Evolutionary conservation across 1,140 invertebrate species (phyloP), one percentile per base, ranked within the genome.

Genomic region (Cydia splendana): DNA sequence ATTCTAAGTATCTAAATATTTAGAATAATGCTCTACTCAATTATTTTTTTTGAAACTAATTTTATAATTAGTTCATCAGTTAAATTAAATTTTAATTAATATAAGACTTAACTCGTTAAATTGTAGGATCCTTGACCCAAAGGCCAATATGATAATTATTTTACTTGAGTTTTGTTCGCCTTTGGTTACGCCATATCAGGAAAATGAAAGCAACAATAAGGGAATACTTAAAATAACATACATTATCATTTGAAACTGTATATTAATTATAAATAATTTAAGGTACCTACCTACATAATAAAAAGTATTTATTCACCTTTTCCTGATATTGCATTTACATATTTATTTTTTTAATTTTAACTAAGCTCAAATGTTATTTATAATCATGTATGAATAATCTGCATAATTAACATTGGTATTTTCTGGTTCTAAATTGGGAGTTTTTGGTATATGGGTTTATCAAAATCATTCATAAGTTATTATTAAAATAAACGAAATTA

Each of bases 131-230:
- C 57, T 62, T 24, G 15, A 57, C n/a, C 20, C 20, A 62, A 62
- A 62, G 20, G 20, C 57, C 20, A 62, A 62, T 24, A 18, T 24
- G 57, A 24, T 20, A 62, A 62, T n/a, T 2, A 24, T 62, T 20
- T 62, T 3, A 10, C 7, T 24, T 20, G 20, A 62, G 1, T 12
- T 9, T n/a, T 10, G 3, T 62, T 62, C n/a, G 20, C 81, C 79
- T 84, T 82, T 83, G 83, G 80, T 80, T 76, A 74, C 83, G 84
- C 83, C 84, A 84, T 82, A 85, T 85, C 83, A 85, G 80, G 83
- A 81, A 81, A 42, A 42, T 42, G 7, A 10, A 83, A 80, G 77
- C 9, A 62, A 62, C 0, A 24, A 18, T 18, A 76, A 42, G n/a
- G 45, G 7, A 48, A 13, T 48, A 48, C 13, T 48, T 48, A 7